Conservation (phyloP, 1,140 invertebrate species). For the Heliconius himera region DNA sequence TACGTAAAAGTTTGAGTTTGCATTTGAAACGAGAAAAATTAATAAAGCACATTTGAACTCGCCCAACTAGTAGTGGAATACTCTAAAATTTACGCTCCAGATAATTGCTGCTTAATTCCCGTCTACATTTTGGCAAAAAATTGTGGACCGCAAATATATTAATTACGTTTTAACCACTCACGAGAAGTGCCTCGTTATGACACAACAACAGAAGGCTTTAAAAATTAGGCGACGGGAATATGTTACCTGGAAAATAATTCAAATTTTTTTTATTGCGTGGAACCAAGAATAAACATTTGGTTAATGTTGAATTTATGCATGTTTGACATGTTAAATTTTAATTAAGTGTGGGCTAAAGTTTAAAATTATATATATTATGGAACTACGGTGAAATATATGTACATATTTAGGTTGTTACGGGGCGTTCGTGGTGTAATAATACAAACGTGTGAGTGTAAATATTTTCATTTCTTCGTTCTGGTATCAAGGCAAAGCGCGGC, state of each 20-base stretch:
- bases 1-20: neutral
- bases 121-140: conserved; percentile 17
- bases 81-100: conserved; percentile 25
- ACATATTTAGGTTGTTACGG: no score
- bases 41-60: conserved; percentile 27
- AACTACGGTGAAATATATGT: no score
- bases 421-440: no score
- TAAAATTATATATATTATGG: no score
- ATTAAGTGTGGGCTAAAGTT: no score
- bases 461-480: no score
- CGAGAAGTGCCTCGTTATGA: neutral
- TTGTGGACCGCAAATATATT: conserved; percentile 17
- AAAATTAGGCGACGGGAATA: neutral
- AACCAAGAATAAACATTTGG: neutral
- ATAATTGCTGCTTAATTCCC: conserved; percentile 19
- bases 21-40: conserved; percentile 14
- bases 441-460: no score
- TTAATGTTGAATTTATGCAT: neutral
- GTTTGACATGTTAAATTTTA: no score
- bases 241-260: neutral
- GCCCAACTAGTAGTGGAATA: neutral
- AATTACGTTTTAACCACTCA: conserved; percentile 2
- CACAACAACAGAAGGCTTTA: neutral
- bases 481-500: no score
- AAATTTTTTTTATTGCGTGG: neutral